Evolutionary conservation across 2,113 vertebrate genomes (phyloP).

Genomic region (Pseudonaja textilis): DNA sequence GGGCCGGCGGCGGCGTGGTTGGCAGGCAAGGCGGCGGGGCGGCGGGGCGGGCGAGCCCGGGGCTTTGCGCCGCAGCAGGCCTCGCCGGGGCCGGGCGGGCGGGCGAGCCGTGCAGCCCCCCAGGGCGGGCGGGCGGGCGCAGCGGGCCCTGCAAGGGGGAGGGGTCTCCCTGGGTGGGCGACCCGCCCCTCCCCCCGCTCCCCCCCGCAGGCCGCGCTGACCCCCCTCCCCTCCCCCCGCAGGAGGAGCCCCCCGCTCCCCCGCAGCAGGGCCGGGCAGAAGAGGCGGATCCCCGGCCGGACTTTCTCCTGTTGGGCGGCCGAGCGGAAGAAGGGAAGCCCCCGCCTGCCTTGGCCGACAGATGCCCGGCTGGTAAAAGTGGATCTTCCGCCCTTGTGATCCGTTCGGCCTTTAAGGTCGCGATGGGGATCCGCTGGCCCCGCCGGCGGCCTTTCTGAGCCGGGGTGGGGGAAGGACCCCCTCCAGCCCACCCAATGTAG

Average conservation of each 20-base stretch:
- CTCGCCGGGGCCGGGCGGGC: background rate
- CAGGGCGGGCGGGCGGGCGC: background rate
- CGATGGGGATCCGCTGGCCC: slow-evolving; percentile 34
- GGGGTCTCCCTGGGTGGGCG: background rate
- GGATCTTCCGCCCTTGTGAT: slow-evolving; percentile 52
- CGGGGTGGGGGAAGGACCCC: background rate
- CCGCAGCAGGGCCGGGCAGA: background rate
- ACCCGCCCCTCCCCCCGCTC: background rate
- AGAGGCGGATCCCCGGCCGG: background rate
- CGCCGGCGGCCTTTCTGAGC: slow-evolving; percentile 30
- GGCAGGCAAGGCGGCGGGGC: background rate
- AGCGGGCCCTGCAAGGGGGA: too few relatives aligned
- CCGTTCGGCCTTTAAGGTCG: slow-evolving; percentile 40
- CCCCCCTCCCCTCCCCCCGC: background rate
- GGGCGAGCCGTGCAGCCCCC: background rate
- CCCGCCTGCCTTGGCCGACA: slow-evolving; percentile 29
- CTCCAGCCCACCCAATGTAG: background rate
- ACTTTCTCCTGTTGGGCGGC: background rate
- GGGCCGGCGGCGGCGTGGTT: background rate
- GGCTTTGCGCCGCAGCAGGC: background rate
- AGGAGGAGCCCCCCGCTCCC: background rate
- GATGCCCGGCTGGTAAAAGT: slow-evolving; percentile 58
- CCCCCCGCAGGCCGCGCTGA: background rate
- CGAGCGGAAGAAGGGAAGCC: background rate
- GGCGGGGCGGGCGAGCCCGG: background rate